Base-by-base conservation (phyloP, 2,113 vertebrate species). In the Nestor notabilis region DNA sequence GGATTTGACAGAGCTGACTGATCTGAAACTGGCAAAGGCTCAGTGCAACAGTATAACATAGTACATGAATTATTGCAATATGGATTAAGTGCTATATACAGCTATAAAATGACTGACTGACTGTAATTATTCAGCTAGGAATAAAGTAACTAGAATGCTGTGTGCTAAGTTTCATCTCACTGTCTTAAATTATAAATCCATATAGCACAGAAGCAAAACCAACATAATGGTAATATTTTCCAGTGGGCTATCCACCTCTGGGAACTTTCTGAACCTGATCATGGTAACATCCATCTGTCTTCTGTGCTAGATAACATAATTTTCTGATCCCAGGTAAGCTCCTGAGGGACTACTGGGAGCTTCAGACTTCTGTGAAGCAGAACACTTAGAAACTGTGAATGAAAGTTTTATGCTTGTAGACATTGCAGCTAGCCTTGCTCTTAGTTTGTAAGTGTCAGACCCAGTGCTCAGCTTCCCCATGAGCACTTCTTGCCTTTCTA, bases 371-470 rank as follows among this genome's bases (percentile, higher is more conserved):
- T 49, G 37, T 68, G 86, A 96, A 92, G 88, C 90, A 95, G 86
- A 96, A 84, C 61, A 49, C 84, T 79, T 71, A 79, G 69, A 92
- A 96, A 64, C 56, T 44, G 71, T 66, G 69, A 75, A 86, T 71
- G 52, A 61, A 87, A 78, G 69, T 75, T 50, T 75, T 81, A 8
- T 66, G 50, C 56, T 76, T 87, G 76, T 37, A 93, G 95, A 89
- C 44, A 37, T 35, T 91, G 80, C 24, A 84, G 39, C 28, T 89
- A 89, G 56, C 25, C 63, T 83, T 81, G 50, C 50, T 86, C 49
- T 69, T 52, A 55, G 60, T 75, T 89, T 96, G n/a, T 77, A 96
- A 80, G n/a, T 87, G 90, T 87, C 93, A 92, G 69, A 71, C 21
- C 10, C 41, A 47, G 56, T 17, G 28, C 52, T 61, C 65, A 78